These are phyloP conservation scores for Philereme vetulata DNA, from an alignment of 2,888 invertebrate species.

Conservation along the genomic window DNA sequence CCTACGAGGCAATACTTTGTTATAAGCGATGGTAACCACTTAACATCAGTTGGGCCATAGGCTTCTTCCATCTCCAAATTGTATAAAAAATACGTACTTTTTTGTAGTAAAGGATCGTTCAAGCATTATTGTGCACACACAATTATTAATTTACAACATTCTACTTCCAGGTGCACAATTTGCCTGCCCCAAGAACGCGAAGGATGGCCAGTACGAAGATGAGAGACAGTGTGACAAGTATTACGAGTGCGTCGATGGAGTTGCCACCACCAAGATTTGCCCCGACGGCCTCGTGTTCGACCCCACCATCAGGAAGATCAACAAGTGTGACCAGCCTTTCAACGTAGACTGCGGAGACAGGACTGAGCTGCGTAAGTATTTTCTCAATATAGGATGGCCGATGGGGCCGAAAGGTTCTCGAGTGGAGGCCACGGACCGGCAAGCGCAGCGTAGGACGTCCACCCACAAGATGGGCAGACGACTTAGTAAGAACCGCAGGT, in stretches of 20 bases:
- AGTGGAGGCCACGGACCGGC: too few species aligned
- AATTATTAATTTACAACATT: slow-evolving; percentile 15
- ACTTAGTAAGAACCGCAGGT: too few species aligned
- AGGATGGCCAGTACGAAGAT: slow-evolving; percentile 93
- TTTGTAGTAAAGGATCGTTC: too few species aligned
- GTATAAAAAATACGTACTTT: too few species aligned
- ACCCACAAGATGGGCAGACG: too few species aligned
- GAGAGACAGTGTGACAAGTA: slow-evolving; percentile 93
- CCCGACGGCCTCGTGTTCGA: slow-evolving; percentile 96
- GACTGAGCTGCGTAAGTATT: slow-evolving; percentile 92
- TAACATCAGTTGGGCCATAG: too few species aligned
- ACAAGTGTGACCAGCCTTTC: slow-evolving; percentile 96
- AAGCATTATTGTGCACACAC: too few species aligned
- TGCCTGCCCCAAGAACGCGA: slow-evolving; percentile 86
- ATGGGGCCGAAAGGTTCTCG: too few species aligned
- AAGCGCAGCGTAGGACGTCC: too few species aligned
- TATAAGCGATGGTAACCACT: too few species aligned
- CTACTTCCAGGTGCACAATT: slow-evolving; percentile 81
- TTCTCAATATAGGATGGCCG: not conserved
- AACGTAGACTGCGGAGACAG: slow-evolving; percentile 96
- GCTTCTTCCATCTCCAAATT: too few species aligned
- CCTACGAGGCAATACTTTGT: too few species aligned
- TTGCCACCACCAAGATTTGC: slow-evolving; percentile 89
- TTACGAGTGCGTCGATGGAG: slow-evolving; percentile 90
- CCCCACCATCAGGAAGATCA: slow-evolving; percentile 91